A percentile compares a stretch with the other conserved stretches of the same genome.
Conservation (phyloP, 1,140 invertebrate species). For the Oedothorax gibbosus region DNA sequence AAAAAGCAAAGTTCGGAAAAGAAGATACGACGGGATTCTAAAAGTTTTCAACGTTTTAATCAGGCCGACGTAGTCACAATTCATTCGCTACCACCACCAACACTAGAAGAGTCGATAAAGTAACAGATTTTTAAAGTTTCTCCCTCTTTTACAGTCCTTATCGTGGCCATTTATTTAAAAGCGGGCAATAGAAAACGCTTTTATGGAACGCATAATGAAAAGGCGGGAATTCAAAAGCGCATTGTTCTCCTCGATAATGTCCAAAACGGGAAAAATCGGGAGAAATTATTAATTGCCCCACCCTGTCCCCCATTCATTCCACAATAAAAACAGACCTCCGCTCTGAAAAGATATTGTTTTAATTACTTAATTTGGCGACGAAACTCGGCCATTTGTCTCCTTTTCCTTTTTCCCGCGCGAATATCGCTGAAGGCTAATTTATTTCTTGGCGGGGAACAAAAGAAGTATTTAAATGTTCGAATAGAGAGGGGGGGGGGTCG, state of each 20-base stretch:
- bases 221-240: slow-evolving; percentile 25
- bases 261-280: slow-evolving; percentile 58
- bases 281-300: slow-evolving; percentile 57
- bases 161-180: slow-evolving; percentile 59
- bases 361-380: slow-evolving; percentile 62
- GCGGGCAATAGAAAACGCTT: slow-evolving; percentile 38
- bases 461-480: slow-evolving; percentile 39
- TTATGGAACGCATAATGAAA: slow-evolving; percentile 31
- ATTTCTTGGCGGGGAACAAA: slow-evolving; percentile 40
- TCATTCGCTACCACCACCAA: slow-evolving; percentile 48
- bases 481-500: slow-evolving; percentile 16
- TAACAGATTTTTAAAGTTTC: slow-evolving; percentile 62
- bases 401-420: slow-evolving; percentile 45
- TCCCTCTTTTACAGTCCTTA: slow-evolving; percentile 31
- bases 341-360: slow-evolving; percentile 56
- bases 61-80: slow-evolving; percentile 57
- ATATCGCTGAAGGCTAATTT: slow-evolving; percentile 54
- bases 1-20: slow-evolving; percentile 51
- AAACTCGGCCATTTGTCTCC: slow-evolving; percentile 61
- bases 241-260: slow-evolving; percentile 57
- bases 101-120: slow-evolving; percentile 53
- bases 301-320: slow-evolving; percentile 39
- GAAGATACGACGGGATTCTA: slow-evolving; percentile 24
- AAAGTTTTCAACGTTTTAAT: slow-evolving; percentile 60
- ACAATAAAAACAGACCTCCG: slow-evolving; percentile 56